These are phyloP conservation scores for Eueides isabella DNA, from an alignment of 1,140 invertebrate species.

Conservation along the genomic window DNA sequence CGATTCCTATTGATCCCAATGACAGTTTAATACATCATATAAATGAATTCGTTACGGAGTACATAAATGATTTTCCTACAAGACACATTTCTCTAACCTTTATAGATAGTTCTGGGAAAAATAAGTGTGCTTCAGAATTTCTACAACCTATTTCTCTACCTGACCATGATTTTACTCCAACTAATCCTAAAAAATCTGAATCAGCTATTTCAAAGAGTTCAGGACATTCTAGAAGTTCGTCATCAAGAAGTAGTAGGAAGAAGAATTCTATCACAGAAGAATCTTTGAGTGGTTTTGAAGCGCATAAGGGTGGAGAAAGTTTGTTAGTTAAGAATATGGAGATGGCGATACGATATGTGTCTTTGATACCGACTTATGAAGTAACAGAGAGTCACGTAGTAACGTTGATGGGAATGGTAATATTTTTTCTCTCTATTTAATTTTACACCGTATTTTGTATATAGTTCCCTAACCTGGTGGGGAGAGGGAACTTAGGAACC, in stretches of 20 bases:
- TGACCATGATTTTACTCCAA: constrained; percentile 52
- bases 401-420: constrained; percentile 64
- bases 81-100: constrained; percentile 65
- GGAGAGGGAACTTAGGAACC: too few species aligned
- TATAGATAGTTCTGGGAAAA: constrained; percentile 64
- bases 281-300: constrained; percentile 43
- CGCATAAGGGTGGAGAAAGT: constrained; percentile 46
- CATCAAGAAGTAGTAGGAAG: constrained; percentile 59
- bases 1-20: constrained; percentile 48
- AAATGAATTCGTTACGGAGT: constrained; percentile 63
- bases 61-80: constrained; percentile 65
- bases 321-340: constrained; percentile 48
- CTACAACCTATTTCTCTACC: constrained; percentile 63
- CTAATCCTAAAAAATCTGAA: constrained; percentile 56
- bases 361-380: constrained; percentile 71
- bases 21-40: constrained; percentile 64
- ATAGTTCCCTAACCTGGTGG: too few species aligned
- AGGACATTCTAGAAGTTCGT: constrained; percentile 62
- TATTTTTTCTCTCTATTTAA: constrained; percentile 13
- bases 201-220: constrained; percentile 68
- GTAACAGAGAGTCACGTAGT: constrained; percentile 56
- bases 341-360: constrained; percentile 61
- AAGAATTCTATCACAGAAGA: constrained; percentile 48
- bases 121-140: constrained; percentile 69
- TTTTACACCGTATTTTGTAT: too few species aligned